Evolutionary conservation across 2,113 vertebrate species (phyloP), one percentile per base, ranked within the genome.

Genomic region (Rissa tridactyla): DNA sequence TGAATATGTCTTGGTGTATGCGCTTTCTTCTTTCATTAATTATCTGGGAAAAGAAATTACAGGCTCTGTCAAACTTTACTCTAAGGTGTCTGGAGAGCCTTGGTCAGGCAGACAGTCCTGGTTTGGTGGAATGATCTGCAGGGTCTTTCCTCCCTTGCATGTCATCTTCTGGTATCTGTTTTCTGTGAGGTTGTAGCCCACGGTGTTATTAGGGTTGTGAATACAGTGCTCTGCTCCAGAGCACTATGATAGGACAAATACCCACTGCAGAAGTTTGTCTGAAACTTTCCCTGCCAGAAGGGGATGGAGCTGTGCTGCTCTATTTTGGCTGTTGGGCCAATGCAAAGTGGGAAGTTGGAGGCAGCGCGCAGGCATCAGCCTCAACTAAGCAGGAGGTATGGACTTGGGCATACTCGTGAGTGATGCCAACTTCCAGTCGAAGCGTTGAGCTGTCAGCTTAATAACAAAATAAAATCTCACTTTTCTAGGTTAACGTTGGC

Each of bases 141-240:
- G 26, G 19, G 34, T 49, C 32, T n/a, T 78, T n/a, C 54, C n/a
- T 64, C 23, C 36, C 16, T 79, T 71, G 21, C 8, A 2, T 49
- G 27, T 32, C 9, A 4, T 32, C 27, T 15, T 46, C 40, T 65
- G 54, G 7, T 58, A 3, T 44, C 38, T 30, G 3, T 58, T 92
- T 71, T 14, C 32, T 0, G 0, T 30, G 47, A 40, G 32, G 29
- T 2, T 70, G 22, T 34, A 27, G n/a, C 9, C 8, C n/a, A 4
- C 0, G 1, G 42, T 15, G 15, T 71, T 91, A 9, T 2, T 80
- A 44, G 32, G 44, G 5, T 34, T 76, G 44, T 0, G 1, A 72
- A 38, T 64, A 12, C 32, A 34, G 4, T 27, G 29, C 32, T 88
- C 9, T 64, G 32, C 22, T 47, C 62, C 22, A 69, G 44, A 78